phyloP scores from a whole-genome alignment of 2,797 vertebrate genomes.

The Malacoraja senta region DNA sequence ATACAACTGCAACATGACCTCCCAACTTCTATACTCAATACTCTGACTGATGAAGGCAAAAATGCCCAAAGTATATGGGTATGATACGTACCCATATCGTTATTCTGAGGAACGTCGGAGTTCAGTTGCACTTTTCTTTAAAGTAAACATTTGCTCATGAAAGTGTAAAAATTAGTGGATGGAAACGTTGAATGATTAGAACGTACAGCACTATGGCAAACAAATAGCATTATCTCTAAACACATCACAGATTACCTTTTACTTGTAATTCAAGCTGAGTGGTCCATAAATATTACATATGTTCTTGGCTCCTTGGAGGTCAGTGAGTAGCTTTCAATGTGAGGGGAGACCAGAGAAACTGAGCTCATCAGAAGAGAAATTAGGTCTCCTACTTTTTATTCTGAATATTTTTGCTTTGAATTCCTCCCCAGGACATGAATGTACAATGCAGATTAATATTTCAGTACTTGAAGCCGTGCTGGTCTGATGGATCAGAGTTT shows the following conservation, averaged over 20 bases:
- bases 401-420: not conserved
- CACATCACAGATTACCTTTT: not conserved
- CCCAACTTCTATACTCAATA: no score
- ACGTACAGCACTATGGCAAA: not conserved
- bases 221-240: not conserved
- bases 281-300: not conserved
- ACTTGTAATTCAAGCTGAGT: not conserved
- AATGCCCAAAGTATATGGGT: no score
- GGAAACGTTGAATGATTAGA: not conserved
- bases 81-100: no score
- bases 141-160: not conserved
- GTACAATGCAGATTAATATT: not conserved
- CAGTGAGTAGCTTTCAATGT: not conserved
- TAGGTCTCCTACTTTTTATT: not conserved
- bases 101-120: not conserved
- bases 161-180: not conserved
- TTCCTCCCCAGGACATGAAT: not conserved
- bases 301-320: not conserved
- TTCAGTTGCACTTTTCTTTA: not conserved
- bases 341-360: not conserved
- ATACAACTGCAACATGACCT: no score
- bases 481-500: no score
- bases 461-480: not conserved
- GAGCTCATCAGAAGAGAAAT: not conserved
- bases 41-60: no score